A percentile compares a stretch with the other conserved stretches of the same genome.
Conservation (phyloP, 2,797 vertebrate genomes). For the Darevskia nairensis region DNA sequence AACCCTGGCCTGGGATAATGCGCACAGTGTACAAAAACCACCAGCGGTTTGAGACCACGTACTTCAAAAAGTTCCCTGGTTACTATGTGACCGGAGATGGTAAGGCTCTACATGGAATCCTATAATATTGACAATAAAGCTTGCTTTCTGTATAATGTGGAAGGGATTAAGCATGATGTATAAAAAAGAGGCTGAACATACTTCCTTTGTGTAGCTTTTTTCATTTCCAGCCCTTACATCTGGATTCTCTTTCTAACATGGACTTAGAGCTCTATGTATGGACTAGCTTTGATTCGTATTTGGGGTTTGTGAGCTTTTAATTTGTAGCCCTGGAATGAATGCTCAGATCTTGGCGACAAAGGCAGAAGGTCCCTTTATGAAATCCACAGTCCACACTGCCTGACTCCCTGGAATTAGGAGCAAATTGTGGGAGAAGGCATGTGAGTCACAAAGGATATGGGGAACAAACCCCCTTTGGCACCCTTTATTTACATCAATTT, state of each 20-base stretch:
- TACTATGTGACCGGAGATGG: slow-evolving; percentile 97
- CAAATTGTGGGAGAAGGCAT: neutral
- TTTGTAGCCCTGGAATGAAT: neutral
- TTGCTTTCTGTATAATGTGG: neutral
- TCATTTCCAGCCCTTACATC: neutral
- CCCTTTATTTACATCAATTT: neutral
- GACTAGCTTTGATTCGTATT: neutral
- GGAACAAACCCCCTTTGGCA: neutral
- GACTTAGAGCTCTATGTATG: neutral
- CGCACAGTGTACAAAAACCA: slow-evolving; percentile 92
- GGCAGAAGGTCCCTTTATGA: neutral
- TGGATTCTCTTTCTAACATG: neutral
- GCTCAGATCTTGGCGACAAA: neutral
- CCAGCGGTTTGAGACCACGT: slow-evolving; percentile 88
- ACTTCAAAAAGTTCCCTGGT: slow-evolving; percentile 97
- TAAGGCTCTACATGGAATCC: slow-evolving; percentile 67
- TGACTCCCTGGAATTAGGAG: neutral
- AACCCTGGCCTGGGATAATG: slow-evolving; percentile 98
- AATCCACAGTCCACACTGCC: neutral
- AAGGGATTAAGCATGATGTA: neutral
- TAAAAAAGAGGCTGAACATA: neutral
- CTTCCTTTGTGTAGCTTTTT: neutral
- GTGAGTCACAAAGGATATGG: no score
- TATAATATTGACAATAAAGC: neutral
- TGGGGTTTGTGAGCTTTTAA: neutral